Base-by-base conservation (phyloP, 2,113 vertebrate species). In the Phodopus roborovskii region DNA sequence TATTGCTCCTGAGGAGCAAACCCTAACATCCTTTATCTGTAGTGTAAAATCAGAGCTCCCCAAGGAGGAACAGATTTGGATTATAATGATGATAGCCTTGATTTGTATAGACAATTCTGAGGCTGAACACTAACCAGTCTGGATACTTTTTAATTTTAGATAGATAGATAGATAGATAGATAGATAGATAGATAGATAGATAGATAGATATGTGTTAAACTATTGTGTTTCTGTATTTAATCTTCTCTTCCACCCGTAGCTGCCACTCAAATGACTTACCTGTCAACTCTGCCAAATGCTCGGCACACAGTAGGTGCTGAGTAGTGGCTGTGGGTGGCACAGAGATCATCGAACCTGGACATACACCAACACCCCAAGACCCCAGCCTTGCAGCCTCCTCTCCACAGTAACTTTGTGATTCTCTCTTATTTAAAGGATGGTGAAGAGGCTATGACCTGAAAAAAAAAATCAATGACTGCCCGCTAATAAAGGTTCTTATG, bases 401-500 rank as follows among this genome's bases (percentile, higher is more conserved):
- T 95, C 92, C 15, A 77, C 94, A 85, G 7, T 85, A 94, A 96
- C 92, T 96, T 73, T 90, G 77, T 64, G 95, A 95, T 95, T 92
- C 88, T 97, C 94, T 95, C 93, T 97, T 97, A 83, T 95, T 98
- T 98, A 98, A 98, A 98, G 86, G 45, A 98, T 94, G 97, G 82
- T 70, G 96, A 97, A 97, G 97, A 97, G 97, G 96, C 97, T 98
- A 74, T 98, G 98, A 98, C 98, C 98, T 97, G 92, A 97, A 96
- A 88, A 98, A 97, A 94, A 96, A 98, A 98, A 99, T 98, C 98
- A 98, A 99, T 99, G 98, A 91, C 97, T 98, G 98, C 97, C 97
- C 42, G 22, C 84, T 98, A 98, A 99, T 98, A 98, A 99, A 98
- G 98, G 98, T 98, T 97, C 98, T 98, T 98, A 98, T 96, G 97